A percentile compares a stretch with the other conserved stretches of the same genome.
Evolutionary conservation across 2,113 vertebrate species (phyloP).

Genomic region (Petrocephalus zakoni): DNA sequence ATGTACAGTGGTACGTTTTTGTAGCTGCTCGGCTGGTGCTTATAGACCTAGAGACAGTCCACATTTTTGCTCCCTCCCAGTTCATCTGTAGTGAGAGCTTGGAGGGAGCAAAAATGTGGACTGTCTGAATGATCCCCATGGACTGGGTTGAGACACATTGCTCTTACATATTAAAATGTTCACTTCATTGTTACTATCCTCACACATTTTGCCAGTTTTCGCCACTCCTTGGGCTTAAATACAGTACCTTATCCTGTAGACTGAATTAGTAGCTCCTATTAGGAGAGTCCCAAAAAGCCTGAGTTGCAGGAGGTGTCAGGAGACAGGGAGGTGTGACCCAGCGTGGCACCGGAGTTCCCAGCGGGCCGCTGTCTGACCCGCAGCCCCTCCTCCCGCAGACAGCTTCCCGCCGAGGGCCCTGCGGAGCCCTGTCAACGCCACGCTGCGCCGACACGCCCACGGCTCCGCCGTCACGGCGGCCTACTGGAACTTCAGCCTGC

Average conservation of each 20-base stretch:
- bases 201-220: not conserved
- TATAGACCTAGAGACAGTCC: not conserved
- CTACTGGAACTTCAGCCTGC: constrained; percentile 85
- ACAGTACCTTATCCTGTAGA: not conserved
- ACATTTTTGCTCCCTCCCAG: not conserved
- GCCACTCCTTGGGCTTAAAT: not conserved
- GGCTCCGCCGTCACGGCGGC: constrained; percentile 83
- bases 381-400: constrained; percentile 55
- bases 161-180: not conserved
- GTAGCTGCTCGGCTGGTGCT: not conserved
- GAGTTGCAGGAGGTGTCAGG: not conserved
- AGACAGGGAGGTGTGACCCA: not conserved
- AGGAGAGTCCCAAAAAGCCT: not conserved
- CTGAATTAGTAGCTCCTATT: not conserved
- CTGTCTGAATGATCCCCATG: not conserved
- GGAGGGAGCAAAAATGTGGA: not conserved
- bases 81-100: no score
- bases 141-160: not conserved
- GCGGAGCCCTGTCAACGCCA: constrained; percentile 74
- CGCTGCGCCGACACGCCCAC: constrained; percentile 74
- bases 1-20: not conserved
- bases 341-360: not conserved
- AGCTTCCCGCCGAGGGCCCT: constrained; percentile 60
- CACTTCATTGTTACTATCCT: not conserved
- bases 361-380: not conserved